These are phyloP conservation scores for Megalops cyprinoides DNA, from an alignment of 2,797 vertebrate species.

Conservation along the genomic window DNA sequence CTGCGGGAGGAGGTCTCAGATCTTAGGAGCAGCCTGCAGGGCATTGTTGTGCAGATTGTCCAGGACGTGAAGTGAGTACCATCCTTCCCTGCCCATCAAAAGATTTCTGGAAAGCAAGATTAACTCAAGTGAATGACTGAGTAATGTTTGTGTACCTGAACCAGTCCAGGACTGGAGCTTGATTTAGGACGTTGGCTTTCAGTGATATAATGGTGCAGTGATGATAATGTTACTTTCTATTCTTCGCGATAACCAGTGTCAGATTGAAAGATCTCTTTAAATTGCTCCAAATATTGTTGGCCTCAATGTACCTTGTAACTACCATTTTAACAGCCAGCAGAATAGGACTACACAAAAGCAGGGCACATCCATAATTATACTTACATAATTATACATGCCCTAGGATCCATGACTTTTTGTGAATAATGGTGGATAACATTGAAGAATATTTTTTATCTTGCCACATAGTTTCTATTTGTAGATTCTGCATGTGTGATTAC, in stretches of 20 bases:
- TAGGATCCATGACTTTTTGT: too few relatives aligned
- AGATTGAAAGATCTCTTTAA: background rate
- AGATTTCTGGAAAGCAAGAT: background rate
- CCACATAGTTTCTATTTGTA: background rate
- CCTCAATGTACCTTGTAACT: too few relatives aligned
- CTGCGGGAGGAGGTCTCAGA: conserved; percentile 86
- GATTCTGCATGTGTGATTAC: background rate
- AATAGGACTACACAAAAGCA: background rate
- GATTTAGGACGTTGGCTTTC: background rate
- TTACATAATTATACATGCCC: background rate
- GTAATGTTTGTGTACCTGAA: background rate
- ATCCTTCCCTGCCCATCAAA: background rate
- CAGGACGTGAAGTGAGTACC: conserved; percentile 86
- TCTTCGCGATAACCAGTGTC: background rate
- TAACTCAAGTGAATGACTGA: background rate
- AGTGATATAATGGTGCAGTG: too few relatives aligned
- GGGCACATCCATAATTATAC: background rate
- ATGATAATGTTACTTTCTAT: too few relatives aligned
- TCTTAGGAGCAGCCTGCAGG: conserved; percentile 79
- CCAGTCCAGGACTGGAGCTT: background rate
- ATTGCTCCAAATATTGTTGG: too few relatives aligned
- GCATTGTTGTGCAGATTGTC: conserved; percentile 82
- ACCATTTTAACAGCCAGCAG: background rate
- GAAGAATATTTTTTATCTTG: background rate
- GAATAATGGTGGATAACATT: background rate